A percentile compares a stretch with the other conserved stretches of the same genome.
Conservation (phyloP, 2,797 vertebrate genomes). For the Phoxinus dragarum region DNA sequence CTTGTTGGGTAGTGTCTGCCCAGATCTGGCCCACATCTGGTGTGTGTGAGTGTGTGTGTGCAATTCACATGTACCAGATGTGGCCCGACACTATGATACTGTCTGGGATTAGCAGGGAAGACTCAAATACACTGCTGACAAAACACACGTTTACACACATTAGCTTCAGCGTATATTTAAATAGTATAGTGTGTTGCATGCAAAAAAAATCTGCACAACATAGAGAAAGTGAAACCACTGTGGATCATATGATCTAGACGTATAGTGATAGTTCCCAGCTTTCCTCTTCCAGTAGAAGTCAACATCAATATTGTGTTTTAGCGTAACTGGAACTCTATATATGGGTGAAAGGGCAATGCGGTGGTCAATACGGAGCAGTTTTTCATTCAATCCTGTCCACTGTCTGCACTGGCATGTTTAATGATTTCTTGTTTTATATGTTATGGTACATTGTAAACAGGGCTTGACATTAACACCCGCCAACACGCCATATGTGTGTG, state of each 20-base stretch:
- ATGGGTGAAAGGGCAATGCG: slow-evolving; percentile 13
- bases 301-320: slow-evolving; percentile 25
- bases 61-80: too few relatives aligned
- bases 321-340: slow-evolving; percentile 34
- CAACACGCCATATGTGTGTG: too few relatives aligned
- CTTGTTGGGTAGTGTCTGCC: too few relatives aligned
- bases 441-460: background rate
- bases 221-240: background rate
- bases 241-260: background rate
- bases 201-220: background rate
- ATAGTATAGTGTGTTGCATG: background rate
- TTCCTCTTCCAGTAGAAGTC: background rate
- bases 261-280: slow-evolving; percentile 2
- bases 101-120: background rate
- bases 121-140: background rate
- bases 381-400: background rate
- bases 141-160: background rate
- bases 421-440: background rate
- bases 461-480: too few relatives aligned
- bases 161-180: background rate
- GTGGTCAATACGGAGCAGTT: slow-evolving; percentile 18
- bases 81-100: too few relatives aligned
- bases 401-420: background rate
- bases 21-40: too few relatives aligned
- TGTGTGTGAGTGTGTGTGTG: too few relatives aligned